phyloP scores from a whole-genome alignment of 1,140 invertebrate genomes.

The Ceratosolen fusciceps region DNA sequence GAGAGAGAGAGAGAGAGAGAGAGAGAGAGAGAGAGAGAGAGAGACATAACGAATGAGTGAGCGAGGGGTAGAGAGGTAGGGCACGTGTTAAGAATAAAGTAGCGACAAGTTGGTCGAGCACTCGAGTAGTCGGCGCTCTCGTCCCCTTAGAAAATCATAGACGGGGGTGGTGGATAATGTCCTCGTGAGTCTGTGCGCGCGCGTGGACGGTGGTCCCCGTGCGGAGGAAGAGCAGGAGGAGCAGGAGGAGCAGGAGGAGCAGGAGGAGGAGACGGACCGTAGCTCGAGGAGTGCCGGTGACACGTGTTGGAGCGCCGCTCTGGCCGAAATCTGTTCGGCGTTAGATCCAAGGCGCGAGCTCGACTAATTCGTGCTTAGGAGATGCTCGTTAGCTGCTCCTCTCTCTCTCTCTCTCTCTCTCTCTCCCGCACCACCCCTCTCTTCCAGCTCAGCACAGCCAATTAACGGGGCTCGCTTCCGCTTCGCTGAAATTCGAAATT shows the following conservation, averaged over 20 bases:
- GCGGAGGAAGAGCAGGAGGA: neutral
- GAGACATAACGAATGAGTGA: no score
- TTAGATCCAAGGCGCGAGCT: neutral
- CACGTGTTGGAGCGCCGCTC: neutral
- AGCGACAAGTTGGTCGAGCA: no score
- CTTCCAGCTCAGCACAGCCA: neutral
- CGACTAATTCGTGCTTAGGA: constrained; percentile 14
- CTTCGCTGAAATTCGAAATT: neutral
- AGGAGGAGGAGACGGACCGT: no score
- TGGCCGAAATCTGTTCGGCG: constrained; percentile 41
- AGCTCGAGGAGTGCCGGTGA: no score
- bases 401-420: neutral
- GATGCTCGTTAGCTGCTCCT: constrained; percentile 28
- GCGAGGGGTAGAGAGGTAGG: no score
- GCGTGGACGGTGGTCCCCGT: neutral
- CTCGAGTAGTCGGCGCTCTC: no score
- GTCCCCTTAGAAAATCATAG: no score
- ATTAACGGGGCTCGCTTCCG: neutral
- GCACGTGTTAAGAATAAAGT: no score
- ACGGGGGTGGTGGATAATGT: no score
- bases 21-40: no score
- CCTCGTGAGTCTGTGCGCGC: no score
- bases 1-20: neutral
- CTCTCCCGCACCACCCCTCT: neutral
- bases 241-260: no score